Percentiles rank a stretch among this genome's conserved stretches.
phyloP scores from a whole-genome alignment of 1,140 invertebrate genomes.

The Coenobita brevimanus region DNA sequence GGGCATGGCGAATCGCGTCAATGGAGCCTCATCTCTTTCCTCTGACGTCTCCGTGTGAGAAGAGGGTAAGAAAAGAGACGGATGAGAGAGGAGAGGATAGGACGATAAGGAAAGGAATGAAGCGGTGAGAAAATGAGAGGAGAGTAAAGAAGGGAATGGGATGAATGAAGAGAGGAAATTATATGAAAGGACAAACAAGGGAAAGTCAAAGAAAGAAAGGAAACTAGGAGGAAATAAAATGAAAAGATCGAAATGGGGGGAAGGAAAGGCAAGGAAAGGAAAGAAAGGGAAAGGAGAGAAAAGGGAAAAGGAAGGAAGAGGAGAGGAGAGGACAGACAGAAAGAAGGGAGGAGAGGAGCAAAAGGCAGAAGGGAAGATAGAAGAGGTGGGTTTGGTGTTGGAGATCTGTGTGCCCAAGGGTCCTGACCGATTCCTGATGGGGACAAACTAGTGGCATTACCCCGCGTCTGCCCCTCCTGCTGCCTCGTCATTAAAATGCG shows the following conservation, averaged over 20 bases:
- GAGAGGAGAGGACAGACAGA: too few species aligned
- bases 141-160: too few species aligned
- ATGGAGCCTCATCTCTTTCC: too few species aligned
- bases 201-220: not conserved
- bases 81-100: not conserved
- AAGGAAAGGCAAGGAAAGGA: not conserved
- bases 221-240: too few species aligned
- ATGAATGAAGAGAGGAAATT: too few species aligned
- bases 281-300: not conserved
- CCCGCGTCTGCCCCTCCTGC: slow-evolving; percentile 46
- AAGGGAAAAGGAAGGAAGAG: not conserved
- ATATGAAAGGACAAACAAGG: not conserved
- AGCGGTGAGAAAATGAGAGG: too few species aligned
- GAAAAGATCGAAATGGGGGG: too few species aligned
- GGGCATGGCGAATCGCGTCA: too few species aligned
- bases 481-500: slow-evolving; percentile 57
- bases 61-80: not conserved
- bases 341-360: too few species aligned
- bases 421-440: slow-evolving; percentile 36
- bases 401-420: not conserved
- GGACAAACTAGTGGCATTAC: slow-evolving; percentile 58
- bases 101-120: not conserved
- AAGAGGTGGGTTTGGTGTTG: not conserved
- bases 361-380: not conserved
- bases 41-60: too few species aligned